Base-by-base conservation (phyloP, 2,113 vertebrate species). In the Casuarius casuarius region DNA sequence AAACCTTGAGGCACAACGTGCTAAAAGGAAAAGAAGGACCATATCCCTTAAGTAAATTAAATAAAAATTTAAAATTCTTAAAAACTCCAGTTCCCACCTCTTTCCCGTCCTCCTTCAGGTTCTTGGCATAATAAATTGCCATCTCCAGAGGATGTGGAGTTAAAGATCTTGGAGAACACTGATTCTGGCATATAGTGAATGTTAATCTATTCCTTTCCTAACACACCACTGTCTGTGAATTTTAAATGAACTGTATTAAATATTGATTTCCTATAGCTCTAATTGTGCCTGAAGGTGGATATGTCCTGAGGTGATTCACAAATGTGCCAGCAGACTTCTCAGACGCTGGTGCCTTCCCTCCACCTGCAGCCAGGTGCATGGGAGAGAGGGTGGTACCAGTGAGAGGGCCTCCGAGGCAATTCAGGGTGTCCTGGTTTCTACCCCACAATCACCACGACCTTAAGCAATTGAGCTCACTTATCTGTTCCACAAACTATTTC, bases 231-330 rank as follows among this genome's bases (percentile, higher is more conserved):
- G 38, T 44, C 72, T 42, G 48, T 33, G 21, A 38, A 62, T 80
- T 72, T 92, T n/a, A 83, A 87, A 86, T 84, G 67, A 71, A 66
- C 40, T 66, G 19, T 89, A 83, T 94, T 61, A 89, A 94, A 87
- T 90, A 92, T 87, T 89, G 92, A 84, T 94, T 89, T 92, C 72
- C 85, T 92, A 59, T 89, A 52, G 72, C 38, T 87, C 52, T 66
- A 58, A 35, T 87, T 61, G 22, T 26, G 62, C 82, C 72, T 70
- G 66, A 46, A 92, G 89, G 77, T 16, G 42, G 81, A 6, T n/a
- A 25, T 31, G 54, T 44, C 85, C 85, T 12, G 56, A 66, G 81
- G 81, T 83, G 82, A 79, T 59, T 38, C 42, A 22, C 31, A n/a
- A 33, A 44, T 8, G 14, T 14, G 74, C 21, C 31, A 73, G 52